Evolutionary conservation across 2,113 vertebrate species (phyloP).

Genomic region (Anarhynchus alexandrinus): DNA sequence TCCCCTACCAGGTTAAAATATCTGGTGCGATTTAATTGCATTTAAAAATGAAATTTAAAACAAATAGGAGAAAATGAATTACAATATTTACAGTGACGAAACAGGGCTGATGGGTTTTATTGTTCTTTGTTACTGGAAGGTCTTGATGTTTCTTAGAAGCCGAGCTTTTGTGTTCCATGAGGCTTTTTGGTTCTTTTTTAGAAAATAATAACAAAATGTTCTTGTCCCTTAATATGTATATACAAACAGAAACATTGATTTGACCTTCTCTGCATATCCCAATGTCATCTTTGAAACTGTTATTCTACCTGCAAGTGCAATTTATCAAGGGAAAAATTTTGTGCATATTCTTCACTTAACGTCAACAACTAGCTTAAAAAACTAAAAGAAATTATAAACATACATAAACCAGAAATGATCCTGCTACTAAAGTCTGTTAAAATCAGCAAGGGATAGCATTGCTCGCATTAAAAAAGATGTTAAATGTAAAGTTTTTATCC

Average conservation of each 20-base stretch:
- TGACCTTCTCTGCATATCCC: not conserved
- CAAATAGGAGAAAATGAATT: not conserved
- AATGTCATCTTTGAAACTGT: not conserved
- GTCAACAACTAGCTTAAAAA: not conserved
- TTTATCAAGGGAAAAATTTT: not conserved
- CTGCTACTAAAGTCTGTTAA: not conserved
- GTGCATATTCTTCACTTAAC: not conserved
- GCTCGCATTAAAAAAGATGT: not conserved
- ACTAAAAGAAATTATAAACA: not conserved
- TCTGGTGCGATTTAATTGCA: not conserved
- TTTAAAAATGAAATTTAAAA: constrained; percentile 5
- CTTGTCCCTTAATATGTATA: not conserved
- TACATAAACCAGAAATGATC: not conserved
- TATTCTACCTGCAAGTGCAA: not conserved
- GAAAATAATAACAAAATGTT: constrained; percentile 1
- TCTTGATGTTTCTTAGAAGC: not conserved
- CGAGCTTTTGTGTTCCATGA: not conserved
- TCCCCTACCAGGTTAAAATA: not conserved
- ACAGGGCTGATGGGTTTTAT: not conserved
- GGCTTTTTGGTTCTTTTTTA: not conserved
- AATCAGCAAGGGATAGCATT: not conserved
- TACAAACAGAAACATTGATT: not conserved
- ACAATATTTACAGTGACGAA: not conserved
- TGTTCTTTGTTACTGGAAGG: not conserved
- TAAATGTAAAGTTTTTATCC: not conserved